Percentiles rank a stretch among this genome's conserved stretches.
Conservation (phyloP, 2,888 invertebrate species). For the Blastobasis adustella region DNA sequence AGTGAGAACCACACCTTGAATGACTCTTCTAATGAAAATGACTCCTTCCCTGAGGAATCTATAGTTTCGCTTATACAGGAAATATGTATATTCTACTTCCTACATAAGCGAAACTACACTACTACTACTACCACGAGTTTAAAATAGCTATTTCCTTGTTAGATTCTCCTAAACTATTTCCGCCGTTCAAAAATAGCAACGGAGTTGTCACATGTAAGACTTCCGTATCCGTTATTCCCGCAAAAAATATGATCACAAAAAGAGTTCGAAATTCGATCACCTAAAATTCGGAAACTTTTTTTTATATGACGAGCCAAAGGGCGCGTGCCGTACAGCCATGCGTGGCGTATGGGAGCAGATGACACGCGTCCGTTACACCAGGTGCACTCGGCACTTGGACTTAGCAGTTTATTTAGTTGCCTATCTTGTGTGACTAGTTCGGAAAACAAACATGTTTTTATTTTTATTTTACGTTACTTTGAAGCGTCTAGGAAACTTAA, state of each 20-base stretch:
- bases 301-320: conserved; percentile 31
- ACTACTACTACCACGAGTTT: too few species aligned
- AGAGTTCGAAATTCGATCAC: conserved; percentile 17
- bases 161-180: too few species aligned
- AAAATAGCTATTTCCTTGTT: too few species aligned
- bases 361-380: conserved; percentile 73
- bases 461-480: too few species aligned
- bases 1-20: too few species aligned
- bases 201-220: neutral
- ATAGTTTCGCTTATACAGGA: too few species aligned
- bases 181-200: too few species aligned
- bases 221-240: conserved; percentile 18
- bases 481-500: too few species aligned
- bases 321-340: conserved; percentile 57
- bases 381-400: conserved; percentile 40
- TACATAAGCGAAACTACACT: too few species aligned
- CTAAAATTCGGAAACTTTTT: conserved; percentile 21
- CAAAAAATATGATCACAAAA: conserved; percentile 15
- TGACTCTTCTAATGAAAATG: too few species aligned
- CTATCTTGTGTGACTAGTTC: neutral
- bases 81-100: too few species aligned
- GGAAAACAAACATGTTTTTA: neutral
- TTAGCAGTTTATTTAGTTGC: neutral
- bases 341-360: conserved; percentile 71
- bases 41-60: too few species aligned